phyloP scores from a whole-genome alignment of 2,888 invertebrate genomes.

The Amphipoea lucens region DNA sequence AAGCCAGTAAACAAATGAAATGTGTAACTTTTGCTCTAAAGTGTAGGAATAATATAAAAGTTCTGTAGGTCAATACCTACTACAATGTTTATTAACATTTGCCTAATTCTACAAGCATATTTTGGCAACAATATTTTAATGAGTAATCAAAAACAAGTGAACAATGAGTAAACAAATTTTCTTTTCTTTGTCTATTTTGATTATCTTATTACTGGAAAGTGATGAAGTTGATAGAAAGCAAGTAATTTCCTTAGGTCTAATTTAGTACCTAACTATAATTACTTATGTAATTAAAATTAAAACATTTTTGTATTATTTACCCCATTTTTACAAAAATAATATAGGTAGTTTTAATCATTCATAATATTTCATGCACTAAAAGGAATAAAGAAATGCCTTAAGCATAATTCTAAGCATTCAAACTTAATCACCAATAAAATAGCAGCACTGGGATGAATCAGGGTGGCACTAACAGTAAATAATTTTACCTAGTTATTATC shows the following conservation, averaged over 20 bases:
- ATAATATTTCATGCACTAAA: neutral
- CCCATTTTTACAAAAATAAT: neutral
- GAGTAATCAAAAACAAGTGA: neutral
- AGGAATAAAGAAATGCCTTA: neutral
- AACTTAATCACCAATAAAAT: neutral
- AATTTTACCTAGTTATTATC: neutral
- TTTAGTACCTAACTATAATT: neutral
- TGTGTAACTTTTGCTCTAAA: neutral
- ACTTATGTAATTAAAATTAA: neutral
- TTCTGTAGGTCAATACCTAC: neutral
- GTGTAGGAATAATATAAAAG: neutral
- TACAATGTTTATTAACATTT: neutral
- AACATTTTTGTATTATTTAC: neutral
- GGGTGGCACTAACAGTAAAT: neutral
- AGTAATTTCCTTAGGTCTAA: neutral
- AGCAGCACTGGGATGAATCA: neutral
- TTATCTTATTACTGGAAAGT: neutral
- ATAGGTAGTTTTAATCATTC: neutral
- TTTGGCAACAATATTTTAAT: neutral
- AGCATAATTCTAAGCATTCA: neutral
- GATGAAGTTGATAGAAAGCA: neutral
- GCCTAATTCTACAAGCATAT: neutral
- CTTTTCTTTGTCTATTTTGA: neutral
- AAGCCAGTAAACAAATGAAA: neutral
- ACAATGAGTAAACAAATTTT: conserved; percentile 12